phyloP scores from a whole-genome alignment of 1,140 invertebrate species.

The Vanessa atalanta region DNA sequence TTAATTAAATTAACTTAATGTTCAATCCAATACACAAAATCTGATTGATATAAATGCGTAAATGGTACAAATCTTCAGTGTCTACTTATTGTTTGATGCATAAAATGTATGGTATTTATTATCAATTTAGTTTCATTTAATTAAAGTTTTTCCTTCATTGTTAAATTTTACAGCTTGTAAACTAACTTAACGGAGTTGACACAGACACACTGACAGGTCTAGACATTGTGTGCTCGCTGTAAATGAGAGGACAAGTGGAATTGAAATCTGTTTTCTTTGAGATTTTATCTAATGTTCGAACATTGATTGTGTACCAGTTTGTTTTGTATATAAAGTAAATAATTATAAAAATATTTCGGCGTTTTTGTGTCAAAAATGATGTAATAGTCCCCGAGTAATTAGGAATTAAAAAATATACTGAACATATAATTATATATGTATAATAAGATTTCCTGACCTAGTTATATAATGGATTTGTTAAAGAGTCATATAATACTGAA shows the following conservation, averaged over 20 bases:
- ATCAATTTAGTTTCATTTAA: neutral
- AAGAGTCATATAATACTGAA: too few relatives aligned
- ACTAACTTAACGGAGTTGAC: conserved; percentile 26
- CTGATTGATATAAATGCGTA: too few relatives aligned
- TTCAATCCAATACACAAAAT: too few relatives aligned
- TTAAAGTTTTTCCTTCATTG: conserved; percentile 3
- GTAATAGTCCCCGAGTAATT: too few relatives aligned
- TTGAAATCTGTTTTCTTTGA: conserved; percentile 9
- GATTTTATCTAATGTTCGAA: conserved; percentile 4
- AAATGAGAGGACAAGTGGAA: conserved; percentile 16
- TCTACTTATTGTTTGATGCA: too few relatives aligned
- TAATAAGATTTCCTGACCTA: too few relatives aligned
- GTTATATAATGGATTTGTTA: too few relatives aligned
- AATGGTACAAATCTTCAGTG: neutral
- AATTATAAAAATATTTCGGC: neutral
- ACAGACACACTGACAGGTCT: conserved; percentile 39
- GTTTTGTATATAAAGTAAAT: neutral
- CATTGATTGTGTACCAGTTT: too few relatives aligned
- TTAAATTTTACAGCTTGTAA: conserved; percentile 37
- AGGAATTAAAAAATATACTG: too few relatives aligned
- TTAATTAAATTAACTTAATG: too few relatives aligned
- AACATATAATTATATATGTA: too few relatives aligned
- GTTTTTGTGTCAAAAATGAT: too few relatives aligned
- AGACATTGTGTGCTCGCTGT: conserved; percentile 35
- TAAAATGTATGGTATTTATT: neutral